Evolutionary conservation across 2,797 vertebrate genomes (phyloP), one percentile per base, ranked within the genome.

Genomic region (Esox masquinongy): DNA sequence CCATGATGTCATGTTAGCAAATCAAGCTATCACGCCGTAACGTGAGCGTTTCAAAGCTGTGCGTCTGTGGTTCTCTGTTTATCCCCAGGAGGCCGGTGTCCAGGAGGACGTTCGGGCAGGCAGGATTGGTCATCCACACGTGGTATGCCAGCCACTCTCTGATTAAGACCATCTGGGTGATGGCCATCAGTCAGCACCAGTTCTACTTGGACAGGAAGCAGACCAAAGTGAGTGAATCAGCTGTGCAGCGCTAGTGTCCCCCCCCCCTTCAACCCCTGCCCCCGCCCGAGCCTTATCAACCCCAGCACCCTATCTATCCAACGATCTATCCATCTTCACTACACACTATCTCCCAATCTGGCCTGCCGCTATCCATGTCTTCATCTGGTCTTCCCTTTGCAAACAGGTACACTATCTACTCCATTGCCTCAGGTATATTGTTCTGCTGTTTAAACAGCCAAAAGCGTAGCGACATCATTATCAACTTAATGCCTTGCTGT

Each of bases 181-280:
- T 99, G 97, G 97, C 98, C 83, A 99, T 99, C 86, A 98, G 98
- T 93, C 97, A 99, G 82, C 97, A 99, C 90, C 98, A 99, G 88
- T 99, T 99, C 86, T 99, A 99, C 93, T 92, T 99, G 94, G 97
- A 99, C 88, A 95, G 95, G 84, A 99, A 97, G 80, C 96, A 99
- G 91, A 99, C 95, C 92, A 98, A 98, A 95, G 98, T 99, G 89
- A 97, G 97, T 94, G 51, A 73, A 17, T 74, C 31, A 75, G 15
- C 70, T 68, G 68, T 73, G 43, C 50, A 61, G 56, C n/a, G 12
- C 22, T n/a, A 36, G 50, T 63, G 3, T 15, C n/a, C n/a, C 71
- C 43, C n/a, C 4, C 43, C 1, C 51, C 43, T 12, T 68, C 7
- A 31, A n/a, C 36, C 63, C 63, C n/a, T 1, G 17, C 26, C 15